Percentiles rank a stretch among this genome's conserved stretches.
Conservation (phyloP, 2,888 invertebrate species). For the Ceriagrion tenellum region DNA sequence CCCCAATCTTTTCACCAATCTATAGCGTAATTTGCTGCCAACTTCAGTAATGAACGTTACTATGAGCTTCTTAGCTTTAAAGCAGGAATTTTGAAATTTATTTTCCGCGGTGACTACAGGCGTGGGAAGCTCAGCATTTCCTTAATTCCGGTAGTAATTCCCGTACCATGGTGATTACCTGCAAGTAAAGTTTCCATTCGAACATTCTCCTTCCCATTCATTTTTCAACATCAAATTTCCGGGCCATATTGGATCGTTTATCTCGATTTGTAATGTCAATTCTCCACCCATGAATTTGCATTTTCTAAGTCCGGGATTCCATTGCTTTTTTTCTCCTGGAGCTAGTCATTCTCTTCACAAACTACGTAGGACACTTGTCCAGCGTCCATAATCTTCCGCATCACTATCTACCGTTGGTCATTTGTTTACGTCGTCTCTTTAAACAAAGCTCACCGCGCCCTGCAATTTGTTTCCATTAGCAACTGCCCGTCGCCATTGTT, state of each 20-base stretch:
- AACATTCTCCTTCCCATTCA: too few species aligned
- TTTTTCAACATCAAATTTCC: too few species aligned
- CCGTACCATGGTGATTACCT: too few species aligned
- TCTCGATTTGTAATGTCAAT: not conserved
- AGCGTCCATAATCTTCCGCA: not conserved
- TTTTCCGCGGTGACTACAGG: too few species aligned
- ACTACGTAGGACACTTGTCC: not conserved
- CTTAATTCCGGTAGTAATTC: too few species aligned
- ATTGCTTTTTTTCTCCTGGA: not conserved
- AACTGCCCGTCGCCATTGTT: not conserved
- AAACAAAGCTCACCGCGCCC: not conserved
- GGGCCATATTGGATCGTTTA: not conserved
- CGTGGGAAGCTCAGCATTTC: too few species aligned
- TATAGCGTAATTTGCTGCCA: too few species aligned
- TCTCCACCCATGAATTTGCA: not conserved
- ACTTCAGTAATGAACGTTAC: too few species aligned
- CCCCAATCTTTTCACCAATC: too few species aligned
- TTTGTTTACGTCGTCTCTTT: not conserved
- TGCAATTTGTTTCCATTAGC: constrained; percentile 28
- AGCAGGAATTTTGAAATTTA: too few species aligned
- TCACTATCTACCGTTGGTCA: not conserved
- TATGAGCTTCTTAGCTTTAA: too few species aligned
- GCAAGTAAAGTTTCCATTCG: too few species aligned
- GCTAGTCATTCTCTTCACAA: not conserved
- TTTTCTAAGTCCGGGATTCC: not conserved